Conservation (phyloP, 2,113 vertebrate species). For the Calidris pugnax region DNA sequence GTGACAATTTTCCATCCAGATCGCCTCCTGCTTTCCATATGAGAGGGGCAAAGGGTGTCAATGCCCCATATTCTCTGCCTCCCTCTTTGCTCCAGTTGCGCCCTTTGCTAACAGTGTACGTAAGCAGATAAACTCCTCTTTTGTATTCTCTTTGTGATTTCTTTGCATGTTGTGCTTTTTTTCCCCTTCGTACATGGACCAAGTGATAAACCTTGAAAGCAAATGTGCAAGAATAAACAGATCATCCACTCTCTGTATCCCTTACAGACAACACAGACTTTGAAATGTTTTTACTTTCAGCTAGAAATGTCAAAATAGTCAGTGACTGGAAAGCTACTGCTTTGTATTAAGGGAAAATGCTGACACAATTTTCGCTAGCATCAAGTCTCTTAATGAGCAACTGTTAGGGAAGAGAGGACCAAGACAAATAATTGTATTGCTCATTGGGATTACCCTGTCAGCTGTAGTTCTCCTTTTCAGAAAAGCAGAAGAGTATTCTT, state of each 20-base stretch:
- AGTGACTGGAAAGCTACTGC: background rate
- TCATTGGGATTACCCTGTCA: background rate
- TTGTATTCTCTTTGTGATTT: background rate
- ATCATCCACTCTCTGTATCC: background rate
- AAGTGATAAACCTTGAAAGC: background rate
- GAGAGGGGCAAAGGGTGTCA: background rate
- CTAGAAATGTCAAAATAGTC: constrained; percentile 13
- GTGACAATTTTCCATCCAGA: background rate
- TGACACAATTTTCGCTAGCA: background rate
- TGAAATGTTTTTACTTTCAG: background rate
- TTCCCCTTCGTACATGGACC: fast-evolving
- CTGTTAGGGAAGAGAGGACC: background rate
- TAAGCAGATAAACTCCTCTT: background rate
- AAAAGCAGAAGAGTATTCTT: background rate
- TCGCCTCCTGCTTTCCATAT: background rate
- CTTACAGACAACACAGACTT: background rate
- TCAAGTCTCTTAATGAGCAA: constrained; percentile 26
- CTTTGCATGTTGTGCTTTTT: background rate
- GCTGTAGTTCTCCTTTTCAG: background rate
- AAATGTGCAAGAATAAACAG: background rate
- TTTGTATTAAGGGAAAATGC: background rate
- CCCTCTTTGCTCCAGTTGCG: background rate
- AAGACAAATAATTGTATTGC: constrained; percentile 1
- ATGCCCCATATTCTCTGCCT: background rate
- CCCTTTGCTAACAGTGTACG: fast-evolving